Percentiles rank a stretch among this genome's conserved stretches.
Conservation (phyloP, 2,888 invertebrate species). For the Netelia inedita region DNA sequence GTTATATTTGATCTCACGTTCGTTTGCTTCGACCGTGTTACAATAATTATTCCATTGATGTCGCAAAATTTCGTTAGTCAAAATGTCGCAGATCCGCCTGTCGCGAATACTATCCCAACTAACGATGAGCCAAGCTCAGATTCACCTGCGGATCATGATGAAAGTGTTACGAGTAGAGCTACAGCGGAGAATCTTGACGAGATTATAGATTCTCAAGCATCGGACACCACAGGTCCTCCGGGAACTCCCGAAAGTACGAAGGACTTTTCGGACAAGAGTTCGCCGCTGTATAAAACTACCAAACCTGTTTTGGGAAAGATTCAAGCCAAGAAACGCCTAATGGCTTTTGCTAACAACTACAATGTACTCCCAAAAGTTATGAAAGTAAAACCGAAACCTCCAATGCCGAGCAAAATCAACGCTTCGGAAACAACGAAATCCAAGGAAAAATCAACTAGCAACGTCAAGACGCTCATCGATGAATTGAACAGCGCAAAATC, state of each 20-base stretch:
- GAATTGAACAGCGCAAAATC: constrained; percentile 71
- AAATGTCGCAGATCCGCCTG: constrained; percentile 52
- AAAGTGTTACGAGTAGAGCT: constrained; percentile 32
- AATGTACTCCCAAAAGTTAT: constrained; percentile 77
- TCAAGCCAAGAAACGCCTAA: constrained; percentile 83
- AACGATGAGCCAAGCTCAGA: constrained; percentile 34
- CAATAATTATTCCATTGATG: constrained; percentile 43
- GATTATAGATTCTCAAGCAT: constrained; percentile 66
- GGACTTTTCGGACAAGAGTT: constrained; percentile 61
- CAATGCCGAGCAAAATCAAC: constrained; percentile 36
- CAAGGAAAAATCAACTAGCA: constrained; percentile 66
- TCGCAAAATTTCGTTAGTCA: constrained; percentile 47
- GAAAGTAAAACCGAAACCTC: constrained; percentile 72
- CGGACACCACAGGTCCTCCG: constrained; percentile 74
- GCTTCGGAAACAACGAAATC: constrained; percentile 29
- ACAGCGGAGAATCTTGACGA: constrained; percentile 69
- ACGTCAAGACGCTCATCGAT: constrained; percentile 59
- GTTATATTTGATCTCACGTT: neutral
- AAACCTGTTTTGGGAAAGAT: constrained; percentile 83
- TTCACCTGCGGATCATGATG: constrained; percentile 17
- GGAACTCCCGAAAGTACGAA: constrained; percentile 80
- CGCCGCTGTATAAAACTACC: constrained; percentile 74
- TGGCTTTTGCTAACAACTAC: constrained; percentile 84
- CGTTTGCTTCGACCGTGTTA: neutral
- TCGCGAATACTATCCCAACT: constrained; percentile 50